Conservation (phyloP, 53 echinoderm and acorn worm species). For the Echinarachnius parma region DNA sequence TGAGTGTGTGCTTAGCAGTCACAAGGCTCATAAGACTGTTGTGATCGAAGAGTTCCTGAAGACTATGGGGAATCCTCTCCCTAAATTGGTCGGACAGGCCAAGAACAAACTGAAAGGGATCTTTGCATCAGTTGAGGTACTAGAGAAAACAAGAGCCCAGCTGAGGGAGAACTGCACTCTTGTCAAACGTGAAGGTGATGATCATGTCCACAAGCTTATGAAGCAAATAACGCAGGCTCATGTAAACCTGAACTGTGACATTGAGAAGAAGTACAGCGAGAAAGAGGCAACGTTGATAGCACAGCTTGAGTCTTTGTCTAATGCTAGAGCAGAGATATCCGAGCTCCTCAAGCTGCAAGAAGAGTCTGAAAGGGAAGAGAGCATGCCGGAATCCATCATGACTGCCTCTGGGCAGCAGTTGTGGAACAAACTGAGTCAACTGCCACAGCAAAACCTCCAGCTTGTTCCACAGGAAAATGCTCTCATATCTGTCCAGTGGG, state of each 20-base stretch:
- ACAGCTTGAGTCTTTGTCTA: slow-evolving; percentile 39
- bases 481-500: slow-evolving; percentile 31
- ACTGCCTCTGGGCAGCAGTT: slow-evolving; percentile 32
- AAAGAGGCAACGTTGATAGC: slow-evolving; percentile 46
- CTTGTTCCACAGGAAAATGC: slow-evolving; percentile 26
- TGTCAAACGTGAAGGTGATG: slow-evolving; percentile 27
- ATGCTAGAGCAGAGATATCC: slow-evolving; percentile 14
- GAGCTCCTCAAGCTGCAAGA: slow-evolving; percentile 8
- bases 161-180: slow-evolving; percentile 10
- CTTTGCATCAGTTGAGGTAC: slow-evolving; percentile 9
- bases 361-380: slow-evolving; percentile 9
- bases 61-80: slow-evolving; percentile 45
- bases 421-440: slow-evolving; percentile 33
- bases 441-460: slow-evolving; percentile 9
- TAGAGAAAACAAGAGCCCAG: slow-evolving; percentile 42
- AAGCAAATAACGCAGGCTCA: slow-evolving; percentile 42
- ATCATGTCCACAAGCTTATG: slow-evolving; percentile 45
- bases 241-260: slow-evolving; percentile 46
- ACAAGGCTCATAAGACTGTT: slow-evolving; percentile 42
- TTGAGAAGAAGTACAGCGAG: slow-evolving; percentile 47
- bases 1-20: slow-evolving; percentile 42
- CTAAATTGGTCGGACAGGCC: slow-evolving; percentile 45
- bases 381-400: slow-evolving; percentile 28
- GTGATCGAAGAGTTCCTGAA: slow-evolving; percentile 47
- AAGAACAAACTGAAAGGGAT: slow-evolving; percentile 43